Evolutionary conservation across 2,888 invertebrate genomes (phyloP), one percentile per base, ranked within the genome.

Genomic region (Acleris holmiana): DNA sequence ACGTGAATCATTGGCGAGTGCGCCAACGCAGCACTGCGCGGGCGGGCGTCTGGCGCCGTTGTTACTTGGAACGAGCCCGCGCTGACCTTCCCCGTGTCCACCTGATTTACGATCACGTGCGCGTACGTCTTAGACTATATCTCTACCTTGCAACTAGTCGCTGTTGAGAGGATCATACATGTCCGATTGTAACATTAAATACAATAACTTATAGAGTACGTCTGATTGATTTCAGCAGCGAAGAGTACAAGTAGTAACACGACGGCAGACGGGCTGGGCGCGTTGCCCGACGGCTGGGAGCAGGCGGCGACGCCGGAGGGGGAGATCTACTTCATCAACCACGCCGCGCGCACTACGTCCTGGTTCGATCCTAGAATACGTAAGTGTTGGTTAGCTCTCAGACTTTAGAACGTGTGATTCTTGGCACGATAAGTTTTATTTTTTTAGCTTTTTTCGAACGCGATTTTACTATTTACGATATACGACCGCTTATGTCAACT

Each of bases 291-390:
- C 71, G 97, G 97, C 76, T 97, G 97, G 97, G 97, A 97, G 89
- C 96, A 97, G 89, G 96, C 97, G 69, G 94, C 96, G 76, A 97
- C 97, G 73, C 94, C 95, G 66, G 97, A 97, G 85, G 97, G 97
- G 77, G 97, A 97, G 91, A 94, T 96, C 78, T 97, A 97, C 93
- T 97, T 97, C 92, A 94, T 98, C 92, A 98, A 98, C 93, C 98
- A 98, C 92, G 95, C 96, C 87, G 96, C 97, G 74, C 96, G 98
- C 91, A 98, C 98, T 81, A 99, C 99, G 72, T 98, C 98, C 81
- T 99, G 99, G 99, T 98, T 98, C 93, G 98, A 99, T 93, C 99
- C 99, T 79, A 95, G 98, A 95, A 96, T 99, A 95, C 98, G 98
- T 98, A 95, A 97, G 97, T 96, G 15, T 21, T 44, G 4, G n/a